A percentile compares a stretch with the other conserved stretches of the same genome.
These are phyloP conservation scores for Eupithecia insigniata DNA, from an alignment of 2,888 invertebrate genomes.

Conservation along the genomic window DNA sequence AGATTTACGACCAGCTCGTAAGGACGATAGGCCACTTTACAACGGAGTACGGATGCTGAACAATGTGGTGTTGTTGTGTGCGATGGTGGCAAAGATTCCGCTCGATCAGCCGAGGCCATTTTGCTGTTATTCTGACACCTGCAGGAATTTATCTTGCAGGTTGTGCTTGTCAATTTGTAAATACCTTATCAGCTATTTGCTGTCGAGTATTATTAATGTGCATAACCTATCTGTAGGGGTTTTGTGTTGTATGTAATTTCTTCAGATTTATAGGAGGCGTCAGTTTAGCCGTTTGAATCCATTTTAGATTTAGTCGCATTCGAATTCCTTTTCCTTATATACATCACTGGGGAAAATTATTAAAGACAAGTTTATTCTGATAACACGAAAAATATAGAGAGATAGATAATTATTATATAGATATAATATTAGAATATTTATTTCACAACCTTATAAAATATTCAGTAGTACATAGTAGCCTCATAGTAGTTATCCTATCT, in stretches of 20 bases:
- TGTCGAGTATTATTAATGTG: constrained; percentile 11
- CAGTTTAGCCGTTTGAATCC: background rate
- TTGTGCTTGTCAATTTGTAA: constrained; percentile 16
- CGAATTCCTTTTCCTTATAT: background rate
- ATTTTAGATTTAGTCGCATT: background rate
- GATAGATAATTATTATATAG: no score
- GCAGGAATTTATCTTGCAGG: constrained; percentile 11
- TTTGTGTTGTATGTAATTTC: constrained; percentile 7
- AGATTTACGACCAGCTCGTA: constrained; percentile 60
- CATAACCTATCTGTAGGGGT: constrained; percentile 6
- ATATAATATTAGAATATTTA: no score
- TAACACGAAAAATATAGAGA: background rate
- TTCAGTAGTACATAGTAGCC: no score
- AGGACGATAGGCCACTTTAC: constrained; percentile 41
- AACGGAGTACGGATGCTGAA: constrained; percentile 34
- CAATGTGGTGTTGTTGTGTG: constrained; percentile 8
- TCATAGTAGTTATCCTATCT: no score
- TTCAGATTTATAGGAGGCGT: background rate
- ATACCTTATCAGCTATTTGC: constrained; percentile 11
- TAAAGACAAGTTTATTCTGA: background rate
- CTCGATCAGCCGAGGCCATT: background rate
- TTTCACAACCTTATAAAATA: no score
- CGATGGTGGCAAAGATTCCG: constrained; percentile 15
- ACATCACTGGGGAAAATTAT: background rate
- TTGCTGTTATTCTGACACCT: constrained; percentile 12